phyloP scores from a whole-genome alignment of 2,797 vertebrate genomes.

The Aeoliscus strigatus region DNA sequence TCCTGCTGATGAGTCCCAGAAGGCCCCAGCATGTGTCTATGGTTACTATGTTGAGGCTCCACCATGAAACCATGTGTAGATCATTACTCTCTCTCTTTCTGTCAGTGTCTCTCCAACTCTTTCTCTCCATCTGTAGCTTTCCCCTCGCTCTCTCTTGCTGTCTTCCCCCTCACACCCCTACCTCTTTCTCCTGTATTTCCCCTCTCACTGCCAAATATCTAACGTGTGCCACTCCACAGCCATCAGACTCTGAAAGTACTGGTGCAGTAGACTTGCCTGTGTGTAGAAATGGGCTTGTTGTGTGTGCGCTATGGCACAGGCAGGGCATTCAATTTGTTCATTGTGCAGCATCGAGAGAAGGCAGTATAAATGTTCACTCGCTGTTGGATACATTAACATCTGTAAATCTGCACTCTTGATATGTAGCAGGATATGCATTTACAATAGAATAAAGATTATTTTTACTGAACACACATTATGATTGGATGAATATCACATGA shows the following conservation, averaged over 20 bases:
- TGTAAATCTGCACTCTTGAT: no score
- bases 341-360: slow-evolving; percentile 8
- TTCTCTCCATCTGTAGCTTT: slow-evolving; percentile 7
- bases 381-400: no score
- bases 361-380: slow-evolving; percentile 13
- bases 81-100: slow-evolving; percentile 61
- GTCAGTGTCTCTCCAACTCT: slow-evolving; percentile 7
- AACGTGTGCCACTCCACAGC: slow-evolving; percentile 62
- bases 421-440: no score
- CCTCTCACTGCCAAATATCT: slow-evolving; percentile 49
- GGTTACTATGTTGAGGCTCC: slow-evolving; percentile 77
- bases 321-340: slow-evolving; percentile 19
- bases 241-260: slow-evolving; percentile 44
- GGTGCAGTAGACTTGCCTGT: slow-evolving; percentile 40
- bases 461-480: no score
- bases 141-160: slow-evolving; percentile 13
- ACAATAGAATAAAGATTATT: no score
- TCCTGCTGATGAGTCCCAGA: slow-evolving; percentile 78
- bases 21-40: slow-evolving; percentile 77
- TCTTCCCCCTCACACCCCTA: slow-evolving; percentile 35
- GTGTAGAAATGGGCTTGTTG: slow-evolving; percentile 44
- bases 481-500: no score
- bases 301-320: slow-evolving; percentile 36
- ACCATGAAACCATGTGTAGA: slow-evolving; percentile 76
- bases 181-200: slow-evolving; percentile 29